Base-by-base conservation (phyloP, 2,113 vertebrate genomes). In the Burhinus oedicnemus region DNA sequence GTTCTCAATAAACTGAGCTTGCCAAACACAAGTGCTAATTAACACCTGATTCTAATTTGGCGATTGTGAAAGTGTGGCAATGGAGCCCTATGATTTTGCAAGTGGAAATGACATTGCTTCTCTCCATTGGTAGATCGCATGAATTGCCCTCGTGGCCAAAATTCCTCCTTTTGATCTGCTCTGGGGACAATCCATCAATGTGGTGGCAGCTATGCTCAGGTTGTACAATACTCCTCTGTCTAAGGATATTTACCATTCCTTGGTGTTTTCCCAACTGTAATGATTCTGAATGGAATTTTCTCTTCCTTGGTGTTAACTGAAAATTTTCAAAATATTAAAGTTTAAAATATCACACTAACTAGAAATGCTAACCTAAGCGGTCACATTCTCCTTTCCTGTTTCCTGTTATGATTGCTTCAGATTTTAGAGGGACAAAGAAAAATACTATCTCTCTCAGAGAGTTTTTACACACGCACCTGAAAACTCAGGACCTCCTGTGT, bases 31-130 rank as follows among this genome's bases (percentile, higher is more conserved):
- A 95, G 94, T 77, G 87, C 93, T 95, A 97, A 97, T 97, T 97
- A 97, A 96, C 96, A 97, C 94, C 96, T 97, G 96, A 97, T 97
- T 97, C 97, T 97, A 86, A 95, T 97, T 96, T 97, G 93, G 78
- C 70, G 70, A 91, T 93, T 94, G 91, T 91, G 91, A 94, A 93
- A 95, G 84, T 64, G 93, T 91, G 91, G 94, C 93, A 90, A 30
- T 38, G 78, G 74, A 97, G 82, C 68, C 55, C 60, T 64, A 40
- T 22, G 81, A 82, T 85, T 95, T 77, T 96, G 82, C 55, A 75
- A 96, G 84, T 95, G 89, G 91, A 91, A 96, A 87, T 88, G 94
- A 66, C 84, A 22, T 27, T 64, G 54, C 58, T 83, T 89, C 81
- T 80, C 89, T 69, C 61, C 62, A 29, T 34, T 89, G 70, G 81